phyloP scores from a whole-genome alignment of 2,113 vertebrate genomes.

The Cairina moschata region DNA sequence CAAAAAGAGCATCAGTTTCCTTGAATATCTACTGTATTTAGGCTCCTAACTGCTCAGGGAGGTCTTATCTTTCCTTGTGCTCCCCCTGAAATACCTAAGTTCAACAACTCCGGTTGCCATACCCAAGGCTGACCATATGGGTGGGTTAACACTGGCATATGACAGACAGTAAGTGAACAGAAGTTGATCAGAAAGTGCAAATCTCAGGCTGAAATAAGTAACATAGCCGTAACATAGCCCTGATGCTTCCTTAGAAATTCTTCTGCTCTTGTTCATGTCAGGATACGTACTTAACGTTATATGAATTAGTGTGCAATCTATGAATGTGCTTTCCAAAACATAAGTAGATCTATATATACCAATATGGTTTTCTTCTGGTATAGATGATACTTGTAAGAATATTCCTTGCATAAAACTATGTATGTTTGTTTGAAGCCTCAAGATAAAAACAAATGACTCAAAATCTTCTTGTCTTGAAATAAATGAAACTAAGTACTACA shows the following conservation, averaged over 20 bases:
- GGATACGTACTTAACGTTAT: neutral
- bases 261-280: neutral
- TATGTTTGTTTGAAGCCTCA: neutral
- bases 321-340: neutral
- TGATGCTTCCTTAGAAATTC: neutral
- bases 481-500: neutral
- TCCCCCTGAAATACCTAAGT: neutral
- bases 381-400: neutral
- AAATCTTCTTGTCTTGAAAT: neutral
- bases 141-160: fast-evolving
- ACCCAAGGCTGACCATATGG: fast-evolving
- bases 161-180: too few species aligned
- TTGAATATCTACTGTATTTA: neutral
- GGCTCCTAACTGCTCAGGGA: neutral
- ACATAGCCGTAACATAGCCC: fast-evolving
- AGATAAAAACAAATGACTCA: neutral
- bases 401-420: neutral
- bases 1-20: neutral
- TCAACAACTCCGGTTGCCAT: neutral
- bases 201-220: neutral
- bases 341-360: neutral
- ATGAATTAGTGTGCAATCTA: neutral
- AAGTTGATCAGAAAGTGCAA: neutral
- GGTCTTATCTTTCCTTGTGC: neutral
- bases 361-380: neutral